phyloP scores from a whole-genome alignment of 2,888 invertebrate genomes.

The Nasonia oneida region DNA sequence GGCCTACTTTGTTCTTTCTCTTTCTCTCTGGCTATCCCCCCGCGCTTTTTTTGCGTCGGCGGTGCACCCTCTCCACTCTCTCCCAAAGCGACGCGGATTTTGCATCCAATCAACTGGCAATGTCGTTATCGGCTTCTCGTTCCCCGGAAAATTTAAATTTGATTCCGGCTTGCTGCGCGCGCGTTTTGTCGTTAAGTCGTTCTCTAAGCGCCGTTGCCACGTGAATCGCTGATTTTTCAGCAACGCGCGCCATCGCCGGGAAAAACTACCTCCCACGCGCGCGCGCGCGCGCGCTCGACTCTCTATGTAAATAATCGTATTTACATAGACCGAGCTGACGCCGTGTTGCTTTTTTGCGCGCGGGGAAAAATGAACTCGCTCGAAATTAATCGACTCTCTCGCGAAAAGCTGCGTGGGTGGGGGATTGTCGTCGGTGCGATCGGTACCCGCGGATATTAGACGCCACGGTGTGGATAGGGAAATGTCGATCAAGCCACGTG shows the following conservation, averaged over 20 bases:
- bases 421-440: not conserved
- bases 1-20: constrained; percentile 56
- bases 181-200: constrained; percentile 52
- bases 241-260: not conserved
- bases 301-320: constrained; percentile 50
- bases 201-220: constrained; percentile 33
- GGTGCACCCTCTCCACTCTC: not conserved
- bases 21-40: constrained; percentile 31
- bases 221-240: constrained; percentile 53
- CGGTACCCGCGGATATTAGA: constrained; percentile 35
- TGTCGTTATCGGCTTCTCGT: constrained; percentile 59
- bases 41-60: not conserved
- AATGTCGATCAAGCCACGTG: not conserved
- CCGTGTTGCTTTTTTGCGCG: not conserved
- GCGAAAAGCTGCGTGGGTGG: not conserved
- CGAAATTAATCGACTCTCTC: constrained; percentile 15
- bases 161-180: constrained; percentile 16
- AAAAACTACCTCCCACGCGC: not conserved
- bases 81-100: constrained; percentile 52
- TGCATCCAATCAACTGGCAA: constrained; percentile 61
- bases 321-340: constrained; percentile 35
- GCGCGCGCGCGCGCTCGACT: constrained; percentile 22
- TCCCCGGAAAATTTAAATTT: constrained; percentile 55
- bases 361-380: not conserved
- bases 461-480: not conserved